Base-by-base conservation (phyloP, 2,888 invertebrate genomes). In the Calephelis perditalis region DNA sequence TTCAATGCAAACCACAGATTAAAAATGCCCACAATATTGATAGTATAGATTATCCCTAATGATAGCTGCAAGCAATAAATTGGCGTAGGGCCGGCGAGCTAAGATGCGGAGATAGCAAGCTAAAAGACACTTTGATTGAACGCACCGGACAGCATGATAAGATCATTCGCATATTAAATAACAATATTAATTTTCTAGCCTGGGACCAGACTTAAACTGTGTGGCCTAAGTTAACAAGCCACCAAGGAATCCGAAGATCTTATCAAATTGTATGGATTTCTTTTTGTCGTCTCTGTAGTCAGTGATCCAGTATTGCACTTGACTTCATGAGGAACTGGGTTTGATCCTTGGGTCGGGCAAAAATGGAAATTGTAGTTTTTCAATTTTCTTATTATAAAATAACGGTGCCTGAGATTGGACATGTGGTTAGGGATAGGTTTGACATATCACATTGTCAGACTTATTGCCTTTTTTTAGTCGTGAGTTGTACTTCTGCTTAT, bases 51-150 rank as follows among this genome's bases (percentile, higher is more conserved):
- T 74, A 79, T 75, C 65, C 73, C 71, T 74, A 82, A 81, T 79
- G 79, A 81, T 82, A 84, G 76, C 75, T 69, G 67, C 69, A 66
- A 63, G 77, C 73, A 78, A 84, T 84, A 83, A 84, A 84, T 86
- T 77, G 81, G 78, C 79, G 75, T 54, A 54, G 52, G 52, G 52
- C 52, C 45, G 57, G 44, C 44, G 35, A 57, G 60, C 46, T 37
- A 77, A 86, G 85, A 85, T 75, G 78, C 74, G 62, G 68, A 78
- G 87, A 88, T 87, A 87, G 72, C 75, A 71, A 64, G 73, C 72
- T 84, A 86, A 85, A 85, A 85, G 88, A 89, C 88, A 85, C 79
- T 76, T 84, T 89, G 88, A 89, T 88, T 86, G 88, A 89, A 84
- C 86, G 86, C 73, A 81, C 78, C 79, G 85, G 87, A 87, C 88